Percentiles rank a stretch among this genome's conserved stretches.
Conservation (phyloP, 2,888 invertebrate species). For the Rosalia funebris region DNA sequence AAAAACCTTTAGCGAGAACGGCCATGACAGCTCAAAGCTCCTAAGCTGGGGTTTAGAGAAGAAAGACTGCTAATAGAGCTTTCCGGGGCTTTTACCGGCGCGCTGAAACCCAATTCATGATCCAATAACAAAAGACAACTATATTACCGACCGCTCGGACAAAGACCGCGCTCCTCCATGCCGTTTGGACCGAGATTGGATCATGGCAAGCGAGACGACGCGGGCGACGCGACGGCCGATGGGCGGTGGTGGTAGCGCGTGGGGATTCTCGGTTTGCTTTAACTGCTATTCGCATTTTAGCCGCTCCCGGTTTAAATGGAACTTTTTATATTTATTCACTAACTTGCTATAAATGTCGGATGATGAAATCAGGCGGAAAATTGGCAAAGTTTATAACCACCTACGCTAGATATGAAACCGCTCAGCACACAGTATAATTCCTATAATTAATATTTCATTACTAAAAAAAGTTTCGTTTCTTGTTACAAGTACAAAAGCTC, state of each 20-base stretch:
- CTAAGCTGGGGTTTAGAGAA: constrained; percentile 64
- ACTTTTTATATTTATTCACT: constrained; percentile 1
- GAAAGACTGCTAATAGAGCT: constrained; percentile 67
- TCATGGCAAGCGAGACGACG: constrained; percentile 38
- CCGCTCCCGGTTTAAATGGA: constrained; percentile 3
- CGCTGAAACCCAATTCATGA: constrained; percentile 66
- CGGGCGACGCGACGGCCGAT: constrained; percentile 16
- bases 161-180: constrained; percentile 56
- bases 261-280: constrained; percentile 8
- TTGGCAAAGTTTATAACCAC: too few species aligned
- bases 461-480: too few species aligned
- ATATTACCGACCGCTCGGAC: constrained; percentile 66
- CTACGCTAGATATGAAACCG: too few species aligned
- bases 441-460: too few species aligned
- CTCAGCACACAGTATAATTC: too few species aligned
- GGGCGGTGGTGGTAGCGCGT: constrained; percentile 21
- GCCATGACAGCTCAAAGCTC: constrained; percentile 64
- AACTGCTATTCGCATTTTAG: constrained; percentile 16
- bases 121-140: constrained; percentile 67
- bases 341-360: too few species aligned
- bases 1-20: constrained; percentile 61
- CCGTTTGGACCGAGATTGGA: constrained; percentile 58
- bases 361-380: too few species aligned
- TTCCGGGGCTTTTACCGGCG: constrained; percentile 64
- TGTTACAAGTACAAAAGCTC: too few species aligned